Evolutionary conservation across 2,113 vertebrate species (phyloP), one percentile per base, ranked within the genome.

Genomic region (Paramisgurnus dabryanus): DNA sequence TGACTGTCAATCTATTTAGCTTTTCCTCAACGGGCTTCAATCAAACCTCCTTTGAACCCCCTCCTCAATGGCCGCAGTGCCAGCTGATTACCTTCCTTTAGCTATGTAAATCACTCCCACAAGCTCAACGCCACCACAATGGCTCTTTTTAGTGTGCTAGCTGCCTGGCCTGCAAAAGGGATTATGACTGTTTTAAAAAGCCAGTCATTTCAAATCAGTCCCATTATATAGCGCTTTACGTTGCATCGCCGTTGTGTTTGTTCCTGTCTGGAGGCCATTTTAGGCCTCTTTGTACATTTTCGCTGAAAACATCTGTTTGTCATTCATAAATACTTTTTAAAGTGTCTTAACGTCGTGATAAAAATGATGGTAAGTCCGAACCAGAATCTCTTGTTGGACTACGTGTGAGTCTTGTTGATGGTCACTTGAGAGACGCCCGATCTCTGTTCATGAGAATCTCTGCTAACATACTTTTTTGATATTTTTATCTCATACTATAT

Each of bases 161-260:
- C 45, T 75, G 70, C 73, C 75, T 53, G 71, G 79, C 77, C 84
- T 80, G 81, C 71, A 78, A 74, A 82, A 78, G 80, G 81, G 73
- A 86, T 86, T 86, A 87, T 84, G 86, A 79, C 75, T 84, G 80
- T 87, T 84, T 84, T 80, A 76, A 83, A 87, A 87, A 85, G 82
- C 80, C 82, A 83, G 77, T 83, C 78, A 83, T 81, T 68, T 71
- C 78, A 80, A 85, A 85, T 83, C 82, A 84, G 81, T 34, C 80
- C 79, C 79, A 85, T 85, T 84, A 86, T 84, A 80, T 66, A 57
- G 82, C 80, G 76, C 76, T 84, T 84, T 80, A 74, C 61, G 63
- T 67, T 70, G 76, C 58, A 18, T 55, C 49, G 69, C 65, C 65
- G 57, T 57, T 49, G 27, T 84, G 83, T 84, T 84, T 84, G 85